Percentiles rank a stretch among this genome's conserved stretches.
These are phyloP conservation scores for Beaufortia kweichowensis DNA, from an alignment of 2,113 vertebrate species.

Conservation along the genomic window DNA sequence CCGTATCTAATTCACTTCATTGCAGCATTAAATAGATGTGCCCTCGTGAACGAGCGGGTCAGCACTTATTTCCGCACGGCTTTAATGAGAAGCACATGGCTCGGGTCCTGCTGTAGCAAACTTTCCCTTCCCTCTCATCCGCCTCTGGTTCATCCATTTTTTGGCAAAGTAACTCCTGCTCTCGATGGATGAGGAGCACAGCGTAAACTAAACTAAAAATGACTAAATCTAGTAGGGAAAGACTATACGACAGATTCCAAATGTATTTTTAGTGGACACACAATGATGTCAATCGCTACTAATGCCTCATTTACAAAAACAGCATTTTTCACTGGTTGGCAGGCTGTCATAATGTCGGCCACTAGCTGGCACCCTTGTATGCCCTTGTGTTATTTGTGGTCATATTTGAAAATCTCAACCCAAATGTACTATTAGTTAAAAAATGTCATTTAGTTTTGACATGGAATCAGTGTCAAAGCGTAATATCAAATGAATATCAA, in stretches of 20 bases:
- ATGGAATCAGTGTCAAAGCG: too few species aligned
- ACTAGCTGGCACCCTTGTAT: too few species aligned
- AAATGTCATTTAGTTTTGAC: too few species aligned
- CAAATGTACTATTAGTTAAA: too few species aligned
- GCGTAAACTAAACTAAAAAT: slow-evolving; percentile 1
- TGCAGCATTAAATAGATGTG: slow-evolving; percentile 67
- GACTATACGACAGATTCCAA: background rate
- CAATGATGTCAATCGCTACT: background rate
- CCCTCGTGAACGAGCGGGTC: slow-evolving; percentile 76
- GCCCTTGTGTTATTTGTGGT: too few species aligned
- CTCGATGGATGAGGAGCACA: slow-evolving; percentile 6
- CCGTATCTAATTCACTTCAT: slow-evolving; percentile 41
- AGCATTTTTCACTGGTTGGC: too few species aligned
- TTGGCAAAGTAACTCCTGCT: background rate
- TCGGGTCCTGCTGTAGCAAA: slow-evolving; percentile 58
- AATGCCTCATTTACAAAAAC: too few species aligned
- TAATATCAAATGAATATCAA: too few species aligned
- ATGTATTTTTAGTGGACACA: background rate
- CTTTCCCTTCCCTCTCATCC: slow-evolving; percentile 35
- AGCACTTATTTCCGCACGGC: slow-evolving; percentile 80
- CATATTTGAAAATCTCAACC: too few species aligned
- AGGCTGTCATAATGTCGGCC: too few species aligned
- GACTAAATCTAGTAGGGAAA: slow-evolving; percentile 17
- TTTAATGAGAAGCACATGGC: slow-evolving; percentile 85
- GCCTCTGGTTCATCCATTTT: slow-evolving; percentile 20